Percentiles rank a stretch among this genome's conserved stretches.
phyloP scores from a whole-genome alignment of 2,888 invertebrate genomes.

The Cephonodes hylas region DNA sequence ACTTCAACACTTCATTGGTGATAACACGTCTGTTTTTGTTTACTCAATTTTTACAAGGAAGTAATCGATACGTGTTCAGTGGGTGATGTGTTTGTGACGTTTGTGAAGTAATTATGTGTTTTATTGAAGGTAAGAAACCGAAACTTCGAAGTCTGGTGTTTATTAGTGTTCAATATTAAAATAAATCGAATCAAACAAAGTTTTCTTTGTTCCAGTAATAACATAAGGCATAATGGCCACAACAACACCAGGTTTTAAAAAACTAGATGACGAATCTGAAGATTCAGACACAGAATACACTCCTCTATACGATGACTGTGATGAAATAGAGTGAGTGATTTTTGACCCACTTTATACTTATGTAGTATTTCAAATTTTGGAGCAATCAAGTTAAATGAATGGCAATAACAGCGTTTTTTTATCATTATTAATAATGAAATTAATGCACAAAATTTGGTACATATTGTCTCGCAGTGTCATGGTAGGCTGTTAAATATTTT shows the following conservation, averaged over 20 bases:
- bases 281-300: slow-evolving; percentile 63
- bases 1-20: slow-evolving; percentile 24
- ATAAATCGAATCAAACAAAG: background rate
- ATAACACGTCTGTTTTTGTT: slow-evolving; percentile 17
- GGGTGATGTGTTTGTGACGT: background rate
- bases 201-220: slow-evolving; percentile 17
- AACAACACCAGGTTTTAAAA: slow-evolving; percentile 50
- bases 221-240: slow-evolving; percentile 48
- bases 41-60: slow-evolving; percentile 21
- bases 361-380: background rate
- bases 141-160: background rate
- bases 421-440: too few relatives aligned
- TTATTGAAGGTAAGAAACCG: background rate
- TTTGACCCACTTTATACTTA: background rate
- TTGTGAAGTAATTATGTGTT: background rate
- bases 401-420: too few relatives aligned
- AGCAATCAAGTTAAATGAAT: too few relatives aligned
- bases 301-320: slow-evolving; percentile 63
- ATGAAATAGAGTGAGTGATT: slow-evolving; percentile 62
- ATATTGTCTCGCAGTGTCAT: too few relatives aligned
- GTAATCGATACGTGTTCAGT: background rate
- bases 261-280: slow-evolving; percentile 56
- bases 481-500: too few relatives aligned
- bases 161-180: background rate
- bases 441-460: too few relatives aligned